Conservation (phyloP, 64 coral and sea anemone genomes). For the Porites australiensis region DNA sequence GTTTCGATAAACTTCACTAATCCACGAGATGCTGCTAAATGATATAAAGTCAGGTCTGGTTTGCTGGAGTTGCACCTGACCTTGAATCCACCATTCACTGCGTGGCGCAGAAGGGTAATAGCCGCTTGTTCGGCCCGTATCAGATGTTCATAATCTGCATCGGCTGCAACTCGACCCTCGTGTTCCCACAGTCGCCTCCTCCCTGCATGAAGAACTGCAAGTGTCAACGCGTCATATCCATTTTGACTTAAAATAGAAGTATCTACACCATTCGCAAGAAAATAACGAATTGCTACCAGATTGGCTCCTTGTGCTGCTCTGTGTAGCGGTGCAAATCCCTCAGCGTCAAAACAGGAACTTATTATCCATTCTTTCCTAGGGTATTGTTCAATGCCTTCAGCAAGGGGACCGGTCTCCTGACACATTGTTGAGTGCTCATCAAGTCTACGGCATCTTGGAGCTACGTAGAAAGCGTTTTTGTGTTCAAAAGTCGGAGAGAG, state of each 20-base stretch:
- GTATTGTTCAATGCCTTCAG: not conserved
- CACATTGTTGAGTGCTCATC: no score
- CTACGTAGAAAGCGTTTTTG: not conserved
- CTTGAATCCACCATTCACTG: not conserved
- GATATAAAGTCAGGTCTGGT: slow-evolving; percentile 32
- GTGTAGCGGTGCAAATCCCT: slow-evolving; percentile 5
- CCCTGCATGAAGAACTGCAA: not conserved
- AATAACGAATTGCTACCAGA: not conserved
- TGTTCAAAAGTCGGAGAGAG: not conserved
- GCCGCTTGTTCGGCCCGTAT: not conserved
- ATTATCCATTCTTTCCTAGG: not conserved
- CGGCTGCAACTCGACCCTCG: no score
- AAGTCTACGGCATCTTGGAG: no score
- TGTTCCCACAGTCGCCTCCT: no score
- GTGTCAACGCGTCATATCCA: not conserved
- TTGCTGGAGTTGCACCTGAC: not conserved
- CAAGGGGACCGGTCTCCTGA: not conserved
- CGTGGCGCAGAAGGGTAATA: not conserved
- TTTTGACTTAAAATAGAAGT: not conserved
- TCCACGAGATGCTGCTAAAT: slow-evolving; percentile 36
- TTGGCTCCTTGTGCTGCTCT: slow-evolving; percentile 10
- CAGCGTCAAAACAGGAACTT: not conserved
- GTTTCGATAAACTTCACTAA: not conserved
- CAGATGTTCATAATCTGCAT: not conserved
- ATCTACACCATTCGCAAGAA: not conserved